Conservation (phyloP, 1,140 invertebrate genomes). For the Conopomorpha cramerella region DNA sequence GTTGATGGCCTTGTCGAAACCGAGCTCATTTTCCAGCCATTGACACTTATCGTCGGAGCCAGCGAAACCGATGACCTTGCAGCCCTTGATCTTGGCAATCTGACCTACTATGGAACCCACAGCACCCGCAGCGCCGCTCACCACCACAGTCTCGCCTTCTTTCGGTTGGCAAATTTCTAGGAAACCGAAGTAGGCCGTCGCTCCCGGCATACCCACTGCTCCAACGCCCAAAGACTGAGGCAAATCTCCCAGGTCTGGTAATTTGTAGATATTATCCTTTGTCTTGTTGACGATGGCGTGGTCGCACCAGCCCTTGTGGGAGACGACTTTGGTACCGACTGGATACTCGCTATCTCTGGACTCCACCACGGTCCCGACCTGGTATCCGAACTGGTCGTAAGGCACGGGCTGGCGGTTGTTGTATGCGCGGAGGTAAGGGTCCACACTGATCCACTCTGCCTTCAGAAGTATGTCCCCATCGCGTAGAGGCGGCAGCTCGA, state of each 20-base stretch:
- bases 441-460: conserved; percentile 57
- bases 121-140: conserved; percentile 69
- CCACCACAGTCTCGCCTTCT: conserved; percentile 69
- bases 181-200: conserved; percentile 76
- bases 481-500: conserved; percentile 37
- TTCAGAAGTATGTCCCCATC: conserved; percentile 50
- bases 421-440: conserved; percentile 54
- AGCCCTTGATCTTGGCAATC: conserved; percentile 73
- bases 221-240: conserved; percentile 25
- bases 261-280: conserved; percentile 13
- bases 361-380: conserved; percentile 34
- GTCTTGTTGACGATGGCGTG: conserved; percentile 31
- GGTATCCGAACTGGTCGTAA: conserved; percentile 43
- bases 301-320: conserved; percentile 63
- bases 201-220: conserved; percentile 41
- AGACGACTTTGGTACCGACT: conserved; percentile 59
- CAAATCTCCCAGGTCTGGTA: conserved; percentile 28
- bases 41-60: conserved; percentile 71
- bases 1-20: conserved; percentile 74
- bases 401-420: conserved; percentile 13
- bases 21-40: conserved; percentile 68
- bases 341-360: conserved; percentile 47
- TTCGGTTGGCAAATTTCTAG: conserved; percentile 72
- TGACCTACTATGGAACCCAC: conserved; percentile 76
- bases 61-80: conserved; percentile 73